A percentile compares a stretch with the other conserved stretches of the same genome.
These are phyloP conservation scores for Rhyacophila evoluta DNA, from an alignment of 2,888 invertebrate species.

Conservation along the genomic window DNA sequence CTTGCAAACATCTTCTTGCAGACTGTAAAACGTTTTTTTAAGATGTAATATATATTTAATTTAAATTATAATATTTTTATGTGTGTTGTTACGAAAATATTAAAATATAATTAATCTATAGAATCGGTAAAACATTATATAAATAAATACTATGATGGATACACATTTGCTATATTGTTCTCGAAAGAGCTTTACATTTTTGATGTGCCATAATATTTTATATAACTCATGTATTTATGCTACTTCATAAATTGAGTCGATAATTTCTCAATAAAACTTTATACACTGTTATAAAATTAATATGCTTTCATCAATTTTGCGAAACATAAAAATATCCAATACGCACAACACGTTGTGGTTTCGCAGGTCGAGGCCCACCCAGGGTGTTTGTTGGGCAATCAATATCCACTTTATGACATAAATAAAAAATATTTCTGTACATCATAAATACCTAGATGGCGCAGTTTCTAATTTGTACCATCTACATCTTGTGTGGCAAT, in stretches of 20 bases:
- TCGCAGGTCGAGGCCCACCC: background rate
- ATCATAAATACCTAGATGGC: background rate
- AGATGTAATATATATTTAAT: no score
- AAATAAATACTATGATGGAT: no score
- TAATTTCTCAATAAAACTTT: slow-evolving; percentile 6
- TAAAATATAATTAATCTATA: no score
- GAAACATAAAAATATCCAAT: background rate
- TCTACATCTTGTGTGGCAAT: background rate
- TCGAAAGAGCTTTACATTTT: background rate
- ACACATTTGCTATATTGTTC: no score
- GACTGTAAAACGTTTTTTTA: no score
- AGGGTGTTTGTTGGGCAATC: background rate
- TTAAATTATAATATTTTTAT: no score
- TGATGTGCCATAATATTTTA: background rate
- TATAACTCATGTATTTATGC: background rate
- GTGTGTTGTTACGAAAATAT: no score
- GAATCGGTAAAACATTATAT: no score
- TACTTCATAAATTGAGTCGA: slow-evolving; percentile 19
- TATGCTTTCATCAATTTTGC: background rate
- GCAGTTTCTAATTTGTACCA: slow-evolving; percentile 11
- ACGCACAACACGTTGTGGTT: background rate
- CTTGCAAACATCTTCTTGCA: no score
- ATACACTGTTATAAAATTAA: background rate
- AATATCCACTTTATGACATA: background rate
- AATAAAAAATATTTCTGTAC: background rate